phyloP scores from a whole-genome alignment of 2,797 vertebrate species.

The Miichthys miiuy region DNA sequence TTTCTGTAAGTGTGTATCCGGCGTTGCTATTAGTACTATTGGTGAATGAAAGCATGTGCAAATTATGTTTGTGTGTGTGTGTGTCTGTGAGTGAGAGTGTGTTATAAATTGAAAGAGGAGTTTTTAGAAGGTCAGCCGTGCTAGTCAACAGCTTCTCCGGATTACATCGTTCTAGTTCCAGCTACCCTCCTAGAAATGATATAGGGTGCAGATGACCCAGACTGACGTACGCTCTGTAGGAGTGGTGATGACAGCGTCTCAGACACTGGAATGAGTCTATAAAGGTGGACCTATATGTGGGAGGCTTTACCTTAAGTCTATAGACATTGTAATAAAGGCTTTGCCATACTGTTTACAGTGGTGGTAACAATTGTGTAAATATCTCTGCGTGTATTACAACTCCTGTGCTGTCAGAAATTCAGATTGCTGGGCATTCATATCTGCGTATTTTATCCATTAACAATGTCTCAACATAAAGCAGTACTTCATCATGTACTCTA shows the following conservation, averaged over 20 bases:
- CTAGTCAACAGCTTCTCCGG: slow-evolving; percentile 63
- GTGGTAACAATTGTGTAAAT: neutral
- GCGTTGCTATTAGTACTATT: slow-evolving; percentile 39
- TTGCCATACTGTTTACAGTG: too few relatives aligned
- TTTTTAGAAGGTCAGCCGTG: slow-evolving; percentile 70
- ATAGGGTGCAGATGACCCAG: slow-evolving; percentile 56
- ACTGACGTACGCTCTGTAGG: slow-evolving; percentile 47
- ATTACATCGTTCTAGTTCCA: slow-evolving; percentile 55
- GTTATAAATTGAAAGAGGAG: slow-evolving; percentile 68
- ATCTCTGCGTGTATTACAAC: neutral
- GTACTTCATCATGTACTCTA: neutral
- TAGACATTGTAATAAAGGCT: neutral
- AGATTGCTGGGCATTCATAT: neutral
- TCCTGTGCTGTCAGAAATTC: neutral
- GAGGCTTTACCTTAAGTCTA: neutral
- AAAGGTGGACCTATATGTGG: slow-evolving; percentile 44
- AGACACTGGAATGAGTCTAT: slow-evolving; percentile 61
- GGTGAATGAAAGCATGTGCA: slow-evolving; percentile 64
- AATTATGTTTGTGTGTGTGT: slow-evolving; percentile 47
- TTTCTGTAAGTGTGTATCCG: slow-evolving; percentile 63
- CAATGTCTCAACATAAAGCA: neutral
- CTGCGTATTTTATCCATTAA: neutral
- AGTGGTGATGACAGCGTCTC: slow-evolving; percentile 62
- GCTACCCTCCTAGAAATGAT: slow-evolving; percentile 61
- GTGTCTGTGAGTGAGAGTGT: slow-evolving; percentile 24